phyloP scores from a whole-genome alignment of 2,888 invertebrate genomes.

The Hybos culiciformis region DNA sequence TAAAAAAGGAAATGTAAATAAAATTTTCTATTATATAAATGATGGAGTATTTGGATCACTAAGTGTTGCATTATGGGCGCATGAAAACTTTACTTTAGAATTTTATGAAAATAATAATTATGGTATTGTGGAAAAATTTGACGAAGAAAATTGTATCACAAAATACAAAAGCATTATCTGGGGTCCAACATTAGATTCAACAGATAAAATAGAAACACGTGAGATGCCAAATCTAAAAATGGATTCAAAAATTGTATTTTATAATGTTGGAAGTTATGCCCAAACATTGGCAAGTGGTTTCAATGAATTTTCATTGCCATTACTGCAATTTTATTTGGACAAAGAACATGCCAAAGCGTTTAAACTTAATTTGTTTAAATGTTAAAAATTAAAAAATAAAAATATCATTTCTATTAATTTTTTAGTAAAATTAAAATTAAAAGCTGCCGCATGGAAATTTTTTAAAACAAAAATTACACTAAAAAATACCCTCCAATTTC shows the following conservation, averaged over 20 bases:
- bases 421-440: too few species aligned
- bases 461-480: too few species aligned
- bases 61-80: constrained; percentile 64
- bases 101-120: background rate
- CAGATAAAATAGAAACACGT: constrained; percentile 66
- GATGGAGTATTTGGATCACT: constrained; percentile 99
- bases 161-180: constrained; percentile 42
- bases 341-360: too few species aligned
- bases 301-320: constrained; percentile 95
- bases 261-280: constrained; percentile 96
- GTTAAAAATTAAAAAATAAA: too few species aligned
- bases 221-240: constrained; percentile 57
- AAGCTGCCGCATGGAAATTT: too few species aligned
- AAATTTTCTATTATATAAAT: constrained; percentile 91
- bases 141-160: constrained; percentile 39
- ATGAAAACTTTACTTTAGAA: background rate
- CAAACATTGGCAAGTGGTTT: constrained; percentile 83
- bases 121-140: constrained; percentile 37
- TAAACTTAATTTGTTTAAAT: too few species aligned
- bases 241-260: constrained; percentile 83
- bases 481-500: too few species aligned
- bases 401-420: too few species aligned
- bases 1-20: constrained; percentile 21
- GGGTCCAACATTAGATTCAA: constrained; percentile 94
- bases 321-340: too few species aligned